Base-by-base conservation (phyloP, 2,888 invertebrate genomes). In the Nineta flava region DNA sequence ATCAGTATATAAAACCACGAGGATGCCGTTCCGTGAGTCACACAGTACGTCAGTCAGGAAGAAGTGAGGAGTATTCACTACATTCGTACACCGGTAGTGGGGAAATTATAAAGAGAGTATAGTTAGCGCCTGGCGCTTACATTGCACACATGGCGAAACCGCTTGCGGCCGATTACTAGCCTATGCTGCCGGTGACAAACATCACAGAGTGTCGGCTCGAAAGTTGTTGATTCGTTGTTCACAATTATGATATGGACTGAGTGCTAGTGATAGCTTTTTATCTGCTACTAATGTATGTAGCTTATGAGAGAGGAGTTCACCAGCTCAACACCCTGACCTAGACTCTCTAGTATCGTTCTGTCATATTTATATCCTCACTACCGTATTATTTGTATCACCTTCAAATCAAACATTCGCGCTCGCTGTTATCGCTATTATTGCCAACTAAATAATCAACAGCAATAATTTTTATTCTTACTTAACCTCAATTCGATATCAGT, bases 111-210 rank as follows among this genome's bases (percentile, higher is more conserved):
- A 44, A 26, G 19, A 21, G 44, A 21, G 26, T 19, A n/a, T 43
- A 43, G 43, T 17, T 44, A 44, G 44, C 44, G 44, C 44, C 44
- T 26, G 44, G 44, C 44, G 44, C 44, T 26, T 44, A 44, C 26
- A 38, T 44, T 26, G 43, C 43, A 44, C 44, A 19, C 26, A 34
- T 46, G 34, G 13, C 21, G 46, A 46, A 32, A 19, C 10, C 43
- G 43, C 43, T 19, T 43, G 43, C 43, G 16, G 19, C n/a, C 43
- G 19, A 43, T 19, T 17, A 15, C 43, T 15, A 43, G 43, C 12
- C 17, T 12, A 2, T 9, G 2, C n/a, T 3, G 2, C 26, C 26
- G 4, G 19, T 19, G 6, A 26, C n/a, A n/a, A n/a, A n/a, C 7
- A 7, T 15, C 16, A 16, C 42, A 42, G 42, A 42, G 16, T 42